Conservation (phyloP, 2,888 invertebrate species). For the Cheilosia grossa region DNA sequence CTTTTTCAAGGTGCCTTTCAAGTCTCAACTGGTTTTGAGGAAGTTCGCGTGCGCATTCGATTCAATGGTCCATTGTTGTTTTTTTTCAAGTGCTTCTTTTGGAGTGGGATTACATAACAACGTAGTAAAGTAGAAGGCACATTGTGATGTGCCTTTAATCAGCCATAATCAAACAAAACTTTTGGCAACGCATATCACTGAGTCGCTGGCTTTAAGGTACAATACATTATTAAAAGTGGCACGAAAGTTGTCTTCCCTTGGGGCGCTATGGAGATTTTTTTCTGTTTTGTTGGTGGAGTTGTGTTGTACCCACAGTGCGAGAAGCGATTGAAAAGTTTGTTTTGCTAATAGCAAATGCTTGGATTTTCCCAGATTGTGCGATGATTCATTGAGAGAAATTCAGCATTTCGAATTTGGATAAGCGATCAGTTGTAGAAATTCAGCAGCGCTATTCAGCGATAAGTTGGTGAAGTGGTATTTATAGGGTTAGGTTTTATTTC, state of each 20-base stretch:
- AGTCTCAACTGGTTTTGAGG: conserved; percentile 43
- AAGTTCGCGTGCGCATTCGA: conserved; percentile 16
- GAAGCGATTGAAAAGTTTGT: conserved; percentile 3
- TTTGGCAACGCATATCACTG: conserved; percentile 21
- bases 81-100: neutral
- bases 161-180: conserved; percentile 29
- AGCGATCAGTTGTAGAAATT: too few relatives aligned
- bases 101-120: neutral
- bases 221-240: conserved; percentile 34
- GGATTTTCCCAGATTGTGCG: too few relatives aligned
- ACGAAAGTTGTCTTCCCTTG: conserved; percentile 38
- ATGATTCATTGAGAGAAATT: too few relatives aligned
- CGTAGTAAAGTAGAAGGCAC: conserved; percentile 2
- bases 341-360: too few relatives aligned
- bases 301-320: neutral
- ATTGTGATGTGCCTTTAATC: conserved; percentile 49
- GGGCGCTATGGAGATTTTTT: neutral
- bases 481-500: too few relatives aligned
- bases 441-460: too few relatives aligned
- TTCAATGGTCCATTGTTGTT: conserved; percentile 15
- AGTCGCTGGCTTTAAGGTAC: conserved; percentile 21
- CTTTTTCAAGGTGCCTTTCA: conserved; percentile 42
- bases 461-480: too few relatives aligned
- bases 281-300: neutral
- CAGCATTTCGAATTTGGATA: too few relatives aligned